Base-by-base conservation (phyloP, 2,113 vertebrate genomes). In the Crypturellus undulatus region DNA sequence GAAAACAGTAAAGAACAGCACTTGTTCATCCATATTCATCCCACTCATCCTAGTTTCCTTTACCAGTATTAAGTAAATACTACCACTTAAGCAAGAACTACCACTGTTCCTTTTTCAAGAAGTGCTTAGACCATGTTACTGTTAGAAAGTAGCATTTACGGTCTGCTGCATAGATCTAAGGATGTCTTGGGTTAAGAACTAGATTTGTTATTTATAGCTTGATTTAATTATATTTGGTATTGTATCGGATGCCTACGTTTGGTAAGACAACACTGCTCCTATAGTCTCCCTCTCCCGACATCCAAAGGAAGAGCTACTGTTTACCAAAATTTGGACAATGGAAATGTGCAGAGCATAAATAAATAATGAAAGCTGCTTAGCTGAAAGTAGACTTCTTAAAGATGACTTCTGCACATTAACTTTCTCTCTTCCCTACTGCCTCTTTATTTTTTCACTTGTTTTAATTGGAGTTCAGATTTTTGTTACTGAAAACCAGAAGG, bases 181-280 rank as follows among this genome's bases (percentile, higher is more conserved):
- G 12, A 28, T 40, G 11, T 72, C 62, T 69, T 73, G 9, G 9
- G 8, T 73, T 71, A 76, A 68, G 38, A 75, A 22, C 24, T 65
- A 26, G 8, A 2, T 83, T 65, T 79, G 14, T 69, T 73, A 72
- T 16, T 67, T 62, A 30, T 43, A 54, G 59, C 30, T 64, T n/a
- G 17, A 9, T 79, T 79, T 42, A 21, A 24, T 70, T 68, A 10
- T 6, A 22, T 67, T 54, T 69, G 21, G 63, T 65, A 25, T 5
- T 67, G 62, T 73, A 52, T 59, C 38, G 9, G n/a, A 28, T 80
- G 63, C 76, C 30, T 49, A 79, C 6, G 49, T 91, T 87, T 89
- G 34, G 14, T 56, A 58, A 83, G 42, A 40, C 40, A 30, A 2
- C 0, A 0, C 13, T 60, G 60, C 59, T 12, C 58, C 64, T 67